A percentile compares a stretch with the other conserved stretches of the same genome.
Evolutionary conservation across 2,113 vertebrate species (phyloP).

Genomic region (Nymphicus hollandicus): DNA sequence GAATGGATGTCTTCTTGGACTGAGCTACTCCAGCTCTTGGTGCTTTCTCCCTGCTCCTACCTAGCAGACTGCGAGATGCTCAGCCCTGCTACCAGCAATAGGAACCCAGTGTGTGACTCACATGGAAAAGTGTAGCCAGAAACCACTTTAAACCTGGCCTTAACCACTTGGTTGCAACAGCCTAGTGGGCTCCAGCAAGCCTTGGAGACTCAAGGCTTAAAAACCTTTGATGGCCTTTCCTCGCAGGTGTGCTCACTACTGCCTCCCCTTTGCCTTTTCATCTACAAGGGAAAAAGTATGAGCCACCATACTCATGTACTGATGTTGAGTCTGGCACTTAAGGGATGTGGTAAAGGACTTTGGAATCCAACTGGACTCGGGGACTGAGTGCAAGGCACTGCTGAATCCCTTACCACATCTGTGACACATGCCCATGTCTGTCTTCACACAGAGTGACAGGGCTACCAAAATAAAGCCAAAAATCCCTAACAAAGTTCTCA

Average conservation of each 20-base stretch:
- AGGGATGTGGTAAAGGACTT: not conserved
- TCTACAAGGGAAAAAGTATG: not conserved
- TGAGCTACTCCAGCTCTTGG: not conserved
- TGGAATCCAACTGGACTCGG: not conserved
- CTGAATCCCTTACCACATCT: not conserved
- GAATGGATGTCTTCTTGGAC: not conserved
- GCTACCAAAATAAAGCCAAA: not conserved
- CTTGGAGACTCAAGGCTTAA: not conserved
- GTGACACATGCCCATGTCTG: not conserved
- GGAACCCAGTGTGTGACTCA: not conserved
- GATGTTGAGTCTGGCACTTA: not conserved
- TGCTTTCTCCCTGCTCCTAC: not conserved
- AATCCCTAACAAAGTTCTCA: not conserved
- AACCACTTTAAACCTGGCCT: not conserved
- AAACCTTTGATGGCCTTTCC: not conserved
- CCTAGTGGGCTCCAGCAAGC: not conserved
- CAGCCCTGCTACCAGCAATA: rapidly evolving
- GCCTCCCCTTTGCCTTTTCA: not conserved
- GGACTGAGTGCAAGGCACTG: not conserved
- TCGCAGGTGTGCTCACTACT: rapidly evolving
- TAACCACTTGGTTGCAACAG: not conserved
- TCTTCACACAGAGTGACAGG: not conserved
- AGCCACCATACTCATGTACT: too few relatives aligned
- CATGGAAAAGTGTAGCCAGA: not conserved
- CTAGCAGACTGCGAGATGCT: not conserved